Conservation (phyloP, 1,140 invertebrate species). For the Limonius californicus region DNA sequence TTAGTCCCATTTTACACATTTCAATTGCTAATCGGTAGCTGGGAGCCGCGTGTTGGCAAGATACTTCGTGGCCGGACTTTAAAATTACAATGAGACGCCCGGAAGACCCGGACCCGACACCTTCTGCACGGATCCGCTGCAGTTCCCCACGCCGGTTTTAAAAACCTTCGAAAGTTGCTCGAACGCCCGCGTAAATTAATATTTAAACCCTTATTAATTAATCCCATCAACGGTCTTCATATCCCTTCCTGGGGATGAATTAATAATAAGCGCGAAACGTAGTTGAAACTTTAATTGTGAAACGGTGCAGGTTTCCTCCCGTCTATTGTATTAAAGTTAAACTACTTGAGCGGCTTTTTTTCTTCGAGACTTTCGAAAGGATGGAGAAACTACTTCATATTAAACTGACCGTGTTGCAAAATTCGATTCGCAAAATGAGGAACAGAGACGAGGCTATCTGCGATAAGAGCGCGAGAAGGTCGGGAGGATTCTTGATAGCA, state of each 20-base stretch:
- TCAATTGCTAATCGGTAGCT: constrained; percentile 30
- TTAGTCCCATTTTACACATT: constrained; percentile 32
- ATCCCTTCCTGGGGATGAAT: constrained; percentile 35
- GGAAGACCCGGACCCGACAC: not conserved
- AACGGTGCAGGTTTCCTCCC: not conserved
- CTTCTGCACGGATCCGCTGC: not conserved
- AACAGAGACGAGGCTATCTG: not conserved
- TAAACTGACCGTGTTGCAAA: constrained; percentile 40
- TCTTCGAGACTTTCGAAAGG: not conserved
- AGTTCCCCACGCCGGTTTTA: not conserved
- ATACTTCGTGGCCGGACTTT: constrained; percentile 13
- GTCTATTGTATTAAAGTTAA: constrained; percentile 2
- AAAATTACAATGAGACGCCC: not conserved
- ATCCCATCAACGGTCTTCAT: constrained; percentile 32
- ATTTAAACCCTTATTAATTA: constrained; percentile 29
- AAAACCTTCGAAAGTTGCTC: not conserved
- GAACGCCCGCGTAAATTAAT: not conserved
- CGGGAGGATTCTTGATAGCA: constrained; percentile 16
- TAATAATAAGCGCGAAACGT: constrained; percentile 31
- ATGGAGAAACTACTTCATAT: constrained; percentile 37
- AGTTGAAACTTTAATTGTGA: constrained; percentile 20
- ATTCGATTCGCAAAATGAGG: not conserved
- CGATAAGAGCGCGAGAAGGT: not conserved
- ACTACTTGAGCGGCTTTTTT: not conserved
- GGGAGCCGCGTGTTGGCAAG: constrained; percentile 3